These are phyloP conservation scores for Acronicta leporina DNA, from an alignment of 2,888 invertebrate genomes.

Conservation along the genomic window DNA sequence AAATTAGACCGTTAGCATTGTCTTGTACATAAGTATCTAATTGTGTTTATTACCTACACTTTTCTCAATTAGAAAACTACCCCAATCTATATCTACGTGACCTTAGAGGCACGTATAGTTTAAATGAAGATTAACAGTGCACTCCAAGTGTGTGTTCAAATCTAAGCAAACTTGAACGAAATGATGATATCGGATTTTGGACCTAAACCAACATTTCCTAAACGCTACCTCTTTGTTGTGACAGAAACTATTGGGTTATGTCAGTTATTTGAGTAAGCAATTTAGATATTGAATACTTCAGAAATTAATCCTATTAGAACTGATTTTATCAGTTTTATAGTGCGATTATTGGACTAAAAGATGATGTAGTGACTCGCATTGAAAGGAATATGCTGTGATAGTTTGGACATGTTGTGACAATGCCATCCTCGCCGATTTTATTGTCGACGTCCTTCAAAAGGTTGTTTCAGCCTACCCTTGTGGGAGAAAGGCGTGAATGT, in stretches of 20 bases:
- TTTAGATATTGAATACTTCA: conserved; percentile 24
- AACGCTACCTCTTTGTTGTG: conserved; percentile 13
- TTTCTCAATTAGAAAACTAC: conserved; percentile 41
- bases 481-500: too few species aligned
- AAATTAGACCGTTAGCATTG: neutral
- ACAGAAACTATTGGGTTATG: conserved; percentile 31
- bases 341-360: too few species aligned
- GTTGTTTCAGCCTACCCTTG: too few species aligned
- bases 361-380: too few species aligned
- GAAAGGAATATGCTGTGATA: too few species aligned
- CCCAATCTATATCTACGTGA: conserved; percentile 37
- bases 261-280: conserved; percentile 20
- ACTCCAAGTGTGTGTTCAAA: conserved; percentile 23
- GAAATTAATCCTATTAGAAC: neutral
- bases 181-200: conserved; percentile 28
- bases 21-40: conserved; percentile 8
- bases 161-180: conserved; percentile 25
- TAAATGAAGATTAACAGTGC: conserved; percentile 27
- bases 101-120: conserved; percentile 17
- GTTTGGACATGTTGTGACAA: too few species aligned
- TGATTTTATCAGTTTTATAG: too few species aligned
- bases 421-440: too few species aligned
- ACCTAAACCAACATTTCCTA: conserved; percentile 37
- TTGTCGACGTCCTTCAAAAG: too few species aligned
- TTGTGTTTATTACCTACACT: conserved; percentile 38